phyloP scores from a whole-genome alignment of 2,797 vertebrate genomes.

The Sebastes hubbsi region DNA sequence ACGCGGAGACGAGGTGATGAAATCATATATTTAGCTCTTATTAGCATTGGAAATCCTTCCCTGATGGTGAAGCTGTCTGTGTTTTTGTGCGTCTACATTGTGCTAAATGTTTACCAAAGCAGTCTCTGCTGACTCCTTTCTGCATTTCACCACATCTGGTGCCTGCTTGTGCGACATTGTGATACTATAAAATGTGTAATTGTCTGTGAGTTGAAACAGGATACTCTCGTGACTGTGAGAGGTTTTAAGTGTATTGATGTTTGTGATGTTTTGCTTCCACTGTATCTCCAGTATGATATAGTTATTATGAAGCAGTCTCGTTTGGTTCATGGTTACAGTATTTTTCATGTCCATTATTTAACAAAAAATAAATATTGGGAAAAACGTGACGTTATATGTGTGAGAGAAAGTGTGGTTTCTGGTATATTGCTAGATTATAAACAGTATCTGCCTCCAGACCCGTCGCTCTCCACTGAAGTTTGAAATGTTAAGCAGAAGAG shows the following conservation, averaged over 20 bases:
- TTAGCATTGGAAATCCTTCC: conserved; percentile 5
- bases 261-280: conserved; percentile 44
- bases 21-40: conserved; percentile 26
- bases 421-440: background rate
- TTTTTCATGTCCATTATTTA: conserved; percentile 52
- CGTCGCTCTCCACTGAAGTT: background rate
- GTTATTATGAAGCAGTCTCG: conserved; percentile 2
- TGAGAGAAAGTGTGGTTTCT: background rate
- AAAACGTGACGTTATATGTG: background rate
- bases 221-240: conserved; percentile 7
- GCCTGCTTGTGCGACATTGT: conserved; percentile 48
- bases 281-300: conserved; percentile 27
- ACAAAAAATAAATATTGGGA: conserved; percentile 42
- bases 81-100: conserved; percentile 9
- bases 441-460: background rate
- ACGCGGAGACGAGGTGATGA: background rate
- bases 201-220: conserved; percentile 10
- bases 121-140: conserved; percentile 1
- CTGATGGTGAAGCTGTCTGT: conserved; percentile 11
- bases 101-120: conserved; percentile 42
- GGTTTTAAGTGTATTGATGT: conserved; percentile 37
- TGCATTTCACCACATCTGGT: conserved; percentile 38
- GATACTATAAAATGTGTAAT: conserved; percentile 18
- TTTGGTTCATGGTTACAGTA: conserved; percentile 17
- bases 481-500: background rate